Evolutionary conservation across 2,888 invertebrate species (phyloP).

Genomic region (Rhamphomyia laevipes): DNA sequence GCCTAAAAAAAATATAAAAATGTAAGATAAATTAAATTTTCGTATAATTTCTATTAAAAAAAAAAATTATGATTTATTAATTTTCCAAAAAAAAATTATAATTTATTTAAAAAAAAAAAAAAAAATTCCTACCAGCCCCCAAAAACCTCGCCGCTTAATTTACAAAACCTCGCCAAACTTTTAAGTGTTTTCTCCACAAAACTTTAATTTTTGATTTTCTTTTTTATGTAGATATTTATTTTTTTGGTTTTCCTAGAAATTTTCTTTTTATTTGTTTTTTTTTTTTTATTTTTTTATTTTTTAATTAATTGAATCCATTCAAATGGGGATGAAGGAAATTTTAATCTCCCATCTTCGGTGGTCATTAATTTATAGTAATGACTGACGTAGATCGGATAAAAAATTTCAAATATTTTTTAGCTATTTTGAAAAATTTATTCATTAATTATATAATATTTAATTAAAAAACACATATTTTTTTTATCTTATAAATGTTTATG

Average conservation of each 20-base stretch:
- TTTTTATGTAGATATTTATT: not conserved
- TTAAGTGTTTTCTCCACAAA: too few relatives aligned
- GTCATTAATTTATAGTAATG: not conserved
- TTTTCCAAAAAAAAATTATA: not conserved
- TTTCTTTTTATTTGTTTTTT: not conserved
- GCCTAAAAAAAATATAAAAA: not conserved
- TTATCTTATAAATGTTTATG: slow-evolving; percentile 12
- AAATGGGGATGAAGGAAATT: not conserved
- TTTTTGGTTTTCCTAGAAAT: not conserved
- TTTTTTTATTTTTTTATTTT: not conserved
- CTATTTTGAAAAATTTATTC: too few relatives aligned
- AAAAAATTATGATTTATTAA: not conserved
- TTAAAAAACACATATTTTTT: slow-evolving; percentile 7
- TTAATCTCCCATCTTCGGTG: not conserved
- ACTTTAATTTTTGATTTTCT: too few relatives aligned
- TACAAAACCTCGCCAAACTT: too few relatives aligned
- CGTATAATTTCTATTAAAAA: not conserved
- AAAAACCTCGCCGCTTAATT: too few relatives aligned
- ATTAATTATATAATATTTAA: too few relatives aligned
- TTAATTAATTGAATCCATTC: not conserved
- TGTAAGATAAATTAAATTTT: not conserved
- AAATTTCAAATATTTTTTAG: not conserved
- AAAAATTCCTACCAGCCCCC: too few relatives aligned
- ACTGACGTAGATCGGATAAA: not conserved
- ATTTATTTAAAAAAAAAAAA: not conserved